Percentiles rank a stretch among this genome's conserved stretches.
phyloP scores from a whole-genome alignment of 2,797 vertebrate genomes.

The Ctenopoma multispine region DNA sequence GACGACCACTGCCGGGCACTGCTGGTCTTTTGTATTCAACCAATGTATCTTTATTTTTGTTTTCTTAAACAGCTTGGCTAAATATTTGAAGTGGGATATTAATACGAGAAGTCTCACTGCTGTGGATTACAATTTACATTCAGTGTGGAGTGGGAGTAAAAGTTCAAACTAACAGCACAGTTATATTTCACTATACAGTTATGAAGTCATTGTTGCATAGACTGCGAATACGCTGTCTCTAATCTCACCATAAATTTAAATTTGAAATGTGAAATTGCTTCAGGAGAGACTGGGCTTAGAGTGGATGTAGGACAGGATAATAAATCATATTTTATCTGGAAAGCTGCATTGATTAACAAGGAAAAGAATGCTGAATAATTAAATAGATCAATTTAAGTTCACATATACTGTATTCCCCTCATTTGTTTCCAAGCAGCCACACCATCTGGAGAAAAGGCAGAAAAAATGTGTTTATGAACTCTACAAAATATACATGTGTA shows the following conservation, averaged over 20 bases:
- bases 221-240: slow-evolving; percentile 20
- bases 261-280: slow-evolving; percentile 29
- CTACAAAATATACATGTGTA: slow-evolving; percentile 21
- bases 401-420: neutral
- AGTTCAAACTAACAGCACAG: slow-evolving; percentile 28
- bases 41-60: neutral
- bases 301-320: slow-evolving; percentile 15
- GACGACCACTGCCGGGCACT: no score
- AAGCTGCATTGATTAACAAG: slow-evolving; percentile 32
- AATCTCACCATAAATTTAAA: slow-evolving; percentile 39
- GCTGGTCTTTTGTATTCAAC: neutral
- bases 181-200: slow-evolving; percentile 27
- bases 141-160: slow-evolving; percentile 26
- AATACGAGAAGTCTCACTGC: slow-evolving; percentile 8
- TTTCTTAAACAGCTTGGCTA: neutral
- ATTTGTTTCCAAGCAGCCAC: neutral
- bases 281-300: slow-evolving; percentile 10
- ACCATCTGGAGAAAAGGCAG: neutral
- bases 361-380: neutral
- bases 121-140: slow-evolving; percentile 8
- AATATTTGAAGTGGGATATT: slow-evolving; percentile 13
- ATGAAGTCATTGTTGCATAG: slow-evolving; percentile 42
- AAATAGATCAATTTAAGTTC: slow-evolving; percentile 9
- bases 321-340: slow-evolving; percentile 36
- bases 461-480: neutral